Conservation (phyloP, 2,888 invertebrate species). For the Pseudolycoriella hygida region DNA sequence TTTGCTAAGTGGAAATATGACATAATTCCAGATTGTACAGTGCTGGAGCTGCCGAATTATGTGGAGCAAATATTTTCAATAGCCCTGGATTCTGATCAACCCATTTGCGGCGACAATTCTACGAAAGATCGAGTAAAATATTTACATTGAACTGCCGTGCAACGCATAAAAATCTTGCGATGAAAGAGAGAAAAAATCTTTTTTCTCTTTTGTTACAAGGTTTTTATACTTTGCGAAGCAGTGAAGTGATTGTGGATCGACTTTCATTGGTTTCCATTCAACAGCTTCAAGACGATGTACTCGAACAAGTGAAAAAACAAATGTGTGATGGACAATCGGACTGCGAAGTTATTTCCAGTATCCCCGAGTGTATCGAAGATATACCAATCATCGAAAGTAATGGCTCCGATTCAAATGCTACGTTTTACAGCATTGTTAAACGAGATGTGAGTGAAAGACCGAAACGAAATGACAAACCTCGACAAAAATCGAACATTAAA, state of each 20-base stretch:
- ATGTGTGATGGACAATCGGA: slow-evolving; percentile 13
- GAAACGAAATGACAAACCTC: not conserved
- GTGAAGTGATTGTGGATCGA: not conserved
- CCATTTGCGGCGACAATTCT: slow-evolving; percentile 26
- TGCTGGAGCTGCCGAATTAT: slow-evolving; percentile 31
- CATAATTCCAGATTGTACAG: slow-evolving; percentile 37
- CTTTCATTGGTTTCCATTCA: slow-evolving; percentile 2
- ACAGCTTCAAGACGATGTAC: slow-evolving; percentile 9
- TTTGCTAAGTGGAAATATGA: slow-evolving; percentile 25
- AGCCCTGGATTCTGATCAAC: slow-evolving; percentile 24
- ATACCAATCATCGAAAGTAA: not conserved
- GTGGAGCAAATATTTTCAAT: slow-evolving; percentile 32
- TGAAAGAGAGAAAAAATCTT: no score
- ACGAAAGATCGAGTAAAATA: slow-evolving; percentile 8
- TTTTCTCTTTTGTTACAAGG: no score
- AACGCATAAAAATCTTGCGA: no score
- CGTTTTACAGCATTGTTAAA: slow-evolving; percentile 12
- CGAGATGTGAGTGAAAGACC: slow-evolving; percentile 7
- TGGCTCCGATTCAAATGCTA: slow-evolving; percentile 6
- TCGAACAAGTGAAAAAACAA: slow-evolving; percentile 10
- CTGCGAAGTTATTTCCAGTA: slow-evolving; percentile 14
- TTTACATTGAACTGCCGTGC: slow-evolving; percentile 12
- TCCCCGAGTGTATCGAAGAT: slow-evolving; percentile 10
- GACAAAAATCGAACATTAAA: slow-evolving; percentile 10
- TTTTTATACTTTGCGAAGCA: no score